Conservation (phyloP, 2,113 vertebrate genomes). For the Picathartes gymnocephalus region DNA sequence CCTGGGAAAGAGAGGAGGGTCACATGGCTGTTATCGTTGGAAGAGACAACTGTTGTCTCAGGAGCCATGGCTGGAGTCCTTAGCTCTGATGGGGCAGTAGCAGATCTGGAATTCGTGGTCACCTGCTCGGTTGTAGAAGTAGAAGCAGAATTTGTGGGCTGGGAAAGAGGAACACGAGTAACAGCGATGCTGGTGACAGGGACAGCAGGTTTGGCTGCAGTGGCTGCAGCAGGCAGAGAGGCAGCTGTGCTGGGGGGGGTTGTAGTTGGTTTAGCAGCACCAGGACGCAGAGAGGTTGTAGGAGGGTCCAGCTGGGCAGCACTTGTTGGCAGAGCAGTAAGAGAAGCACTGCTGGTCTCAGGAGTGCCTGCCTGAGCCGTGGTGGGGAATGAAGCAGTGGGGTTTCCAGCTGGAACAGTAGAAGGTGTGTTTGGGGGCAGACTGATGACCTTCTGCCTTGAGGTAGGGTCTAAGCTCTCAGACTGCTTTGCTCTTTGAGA, state of each 20-base stretch:
- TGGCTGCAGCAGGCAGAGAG: fast-evolving
- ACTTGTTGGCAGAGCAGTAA: background rate
- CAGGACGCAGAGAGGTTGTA: background rate
- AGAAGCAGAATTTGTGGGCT: background rate
- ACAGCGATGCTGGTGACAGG: background rate
- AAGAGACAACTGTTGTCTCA: background rate
- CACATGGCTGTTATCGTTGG: background rate
- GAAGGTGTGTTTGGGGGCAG: fast-evolving
- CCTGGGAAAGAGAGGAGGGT: background rate
- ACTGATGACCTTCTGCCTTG: background rate
- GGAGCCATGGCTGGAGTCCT: background rate
- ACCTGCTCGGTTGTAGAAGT: background rate
- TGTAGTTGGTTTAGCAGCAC: background rate
- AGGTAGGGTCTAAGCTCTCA: background rate
- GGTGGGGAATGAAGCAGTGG: background rate
- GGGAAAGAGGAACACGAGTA: background rate
- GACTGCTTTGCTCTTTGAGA: background rate
- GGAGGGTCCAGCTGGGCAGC: background rate
- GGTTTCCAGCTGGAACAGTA: background rate
- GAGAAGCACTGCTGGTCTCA: background rate
- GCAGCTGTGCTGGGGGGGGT: background rate
- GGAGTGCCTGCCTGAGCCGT: background rate
- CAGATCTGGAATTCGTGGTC: background rate
- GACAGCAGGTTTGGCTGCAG: background rate
- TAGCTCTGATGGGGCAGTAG: background rate